These are phyloP conservation scores for Sardina pilchardus DNA, from an alignment of 2,113 vertebrate species.

Conservation along the genomic window DNA sequence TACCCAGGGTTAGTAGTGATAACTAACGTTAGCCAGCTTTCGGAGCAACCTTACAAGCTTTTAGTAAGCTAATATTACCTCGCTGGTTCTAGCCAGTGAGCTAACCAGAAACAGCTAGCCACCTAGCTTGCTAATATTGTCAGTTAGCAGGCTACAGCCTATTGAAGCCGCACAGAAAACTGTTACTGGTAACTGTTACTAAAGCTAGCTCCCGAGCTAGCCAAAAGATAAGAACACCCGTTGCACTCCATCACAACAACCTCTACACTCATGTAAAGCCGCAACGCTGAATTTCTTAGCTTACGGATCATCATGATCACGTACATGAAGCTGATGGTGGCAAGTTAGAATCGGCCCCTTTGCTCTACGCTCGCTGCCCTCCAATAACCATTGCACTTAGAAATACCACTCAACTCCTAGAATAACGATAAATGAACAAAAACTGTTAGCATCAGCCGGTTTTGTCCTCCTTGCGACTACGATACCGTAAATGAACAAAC, in stretches of 20 bases:
- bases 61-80: constrained; percentile 28
- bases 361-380: constrained; percentile 51
- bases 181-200: constrained; percentile 43
- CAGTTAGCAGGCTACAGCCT: constrained; percentile 52
- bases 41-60: constrained; percentile 28
- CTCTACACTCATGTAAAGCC: constrained; percentile 9
- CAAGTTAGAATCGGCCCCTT: constrained; percentile 70
- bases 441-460: constrained; percentile 41
- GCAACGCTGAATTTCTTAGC: constrained; percentile 4
- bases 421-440: constrained; percentile 68
- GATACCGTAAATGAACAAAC: constrained; percentile 20
- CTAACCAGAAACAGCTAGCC: constrained; percentile 28
- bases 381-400: constrained; percentile 48
- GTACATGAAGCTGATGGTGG: constrained; percentile 44
- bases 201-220: constrained; percentile 1
- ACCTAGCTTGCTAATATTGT: constrained; percentile 43
- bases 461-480: constrained; percentile 29
- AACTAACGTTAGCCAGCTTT: neutral
- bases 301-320: constrained; percentile 10
- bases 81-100: constrained; percentile 23
- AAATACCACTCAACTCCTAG: constrained; percentile 71
- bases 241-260: constrained; percentile 16
- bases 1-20: constrained; percentile 12
- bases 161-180: constrained; percentile 47
- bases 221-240: constrained; percentile 14